A percentile compares a stretch with the other conserved stretches of the same genome.
Evolutionary conservation across 2,888 invertebrate genomes (phyloP).

Genomic region (Noctua janthe): DNA sequence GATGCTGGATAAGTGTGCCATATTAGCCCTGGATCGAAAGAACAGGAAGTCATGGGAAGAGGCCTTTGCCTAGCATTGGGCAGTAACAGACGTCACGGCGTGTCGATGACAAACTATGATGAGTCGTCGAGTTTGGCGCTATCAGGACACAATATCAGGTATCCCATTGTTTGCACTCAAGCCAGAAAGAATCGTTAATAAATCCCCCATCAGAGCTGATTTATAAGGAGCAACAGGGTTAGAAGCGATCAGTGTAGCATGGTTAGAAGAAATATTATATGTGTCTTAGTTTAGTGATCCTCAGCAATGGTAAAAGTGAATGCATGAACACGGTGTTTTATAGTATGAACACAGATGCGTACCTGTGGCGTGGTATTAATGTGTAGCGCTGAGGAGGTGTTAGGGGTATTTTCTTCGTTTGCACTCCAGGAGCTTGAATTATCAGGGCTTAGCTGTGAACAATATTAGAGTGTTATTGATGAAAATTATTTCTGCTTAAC

Average conservation of each 20-base stretch:
- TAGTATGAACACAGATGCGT: constrained; percentile 19
- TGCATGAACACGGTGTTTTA: background rate
- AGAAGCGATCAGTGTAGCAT: background rate
- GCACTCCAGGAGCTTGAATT: constrained; percentile 81
- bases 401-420: constrained; percentile 80
- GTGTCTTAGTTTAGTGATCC: background rate
- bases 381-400: constrained; percentile 82
- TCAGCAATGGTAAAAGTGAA: background rate
- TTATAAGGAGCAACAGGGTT: background rate
- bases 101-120: background rate
- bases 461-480: background rate
- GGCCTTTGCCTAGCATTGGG: background rate
- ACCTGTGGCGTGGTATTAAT: constrained; percentile 88
- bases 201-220: background rate
- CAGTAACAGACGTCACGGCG: background rate
- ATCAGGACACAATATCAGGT: background rate
- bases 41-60: background rate
- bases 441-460: constrained; percentile 82
- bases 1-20: background rate
- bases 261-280: background rate
- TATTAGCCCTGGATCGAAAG: background rate
- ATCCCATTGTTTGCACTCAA: background rate
- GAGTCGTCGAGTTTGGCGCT: background rate
- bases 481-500: background rate
- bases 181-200: background rate